phyloP scores from a whole-genome alignment of 2,888 invertebrate species.

The Saturnia pavonia region DNA sequence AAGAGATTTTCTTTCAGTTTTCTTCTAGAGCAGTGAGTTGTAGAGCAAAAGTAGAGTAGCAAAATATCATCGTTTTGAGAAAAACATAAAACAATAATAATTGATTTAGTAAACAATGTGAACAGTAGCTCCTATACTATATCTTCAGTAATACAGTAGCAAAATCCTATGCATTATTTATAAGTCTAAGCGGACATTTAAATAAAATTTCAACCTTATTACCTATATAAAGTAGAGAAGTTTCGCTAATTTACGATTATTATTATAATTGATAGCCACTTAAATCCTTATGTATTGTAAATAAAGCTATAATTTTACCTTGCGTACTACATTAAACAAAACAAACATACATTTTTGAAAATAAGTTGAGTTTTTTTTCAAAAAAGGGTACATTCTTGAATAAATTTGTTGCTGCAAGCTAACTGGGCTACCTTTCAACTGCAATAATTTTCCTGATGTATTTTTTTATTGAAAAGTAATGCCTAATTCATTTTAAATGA shows the following conservation, averaged over 20 bases:
- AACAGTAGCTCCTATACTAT: slow-evolving; percentile 5
- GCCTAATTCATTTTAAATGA: too few species aligned
- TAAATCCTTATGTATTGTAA: slow-evolving; percentile 26
- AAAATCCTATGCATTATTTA: slow-evolving; percentile 52
- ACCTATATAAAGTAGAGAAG: slow-evolving; percentile 38
- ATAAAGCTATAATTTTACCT: slow-evolving; percentile 26
- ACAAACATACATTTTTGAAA: slow-evolving; percentile 2
- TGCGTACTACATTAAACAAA: slow-evolving; percentile 12
- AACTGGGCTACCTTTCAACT: too few species aligned
- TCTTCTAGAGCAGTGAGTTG: background rate
- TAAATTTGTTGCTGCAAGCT: background rate
- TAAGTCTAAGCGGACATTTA: slow-evolving; percentile 42
- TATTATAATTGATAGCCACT: slow-evolving; percentile 34
- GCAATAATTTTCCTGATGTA: too few species aligned
- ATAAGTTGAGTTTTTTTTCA: background rate
- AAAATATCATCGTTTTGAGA: background rate
- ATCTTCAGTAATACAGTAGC: slow-evolving; percentile 54
- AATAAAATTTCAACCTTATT: slow-evolving; percentile 48
- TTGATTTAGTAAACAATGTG: background rate
- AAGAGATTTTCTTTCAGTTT: too few species aligned
- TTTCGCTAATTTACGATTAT: slow-evolving; percentile 38
- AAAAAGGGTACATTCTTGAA: background rate
- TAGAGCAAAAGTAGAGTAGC: background rate
- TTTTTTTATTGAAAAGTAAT: too few species aligned
- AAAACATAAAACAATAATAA: background rate